Evolutionary conservation across 1,140 invertebrate genomes (phyloP), one percentile per base, ranked within the genome.

Genomic region (Euborellia annulipes): DNA sequence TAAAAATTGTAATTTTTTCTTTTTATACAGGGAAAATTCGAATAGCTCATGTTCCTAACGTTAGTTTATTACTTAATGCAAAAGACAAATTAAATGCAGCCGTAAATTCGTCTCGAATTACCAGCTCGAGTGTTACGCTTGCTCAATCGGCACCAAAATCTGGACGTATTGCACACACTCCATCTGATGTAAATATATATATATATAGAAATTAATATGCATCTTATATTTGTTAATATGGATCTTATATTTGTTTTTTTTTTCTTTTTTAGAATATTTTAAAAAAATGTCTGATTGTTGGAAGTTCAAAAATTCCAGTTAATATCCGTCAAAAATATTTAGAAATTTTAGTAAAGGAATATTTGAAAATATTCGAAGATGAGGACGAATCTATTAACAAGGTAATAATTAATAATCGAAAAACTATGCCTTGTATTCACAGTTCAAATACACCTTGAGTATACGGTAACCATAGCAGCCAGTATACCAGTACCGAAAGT

Each of bases 271-370:
- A 71, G 68, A 52, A 52, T 23, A 45, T 47, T 3, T 45, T 70
- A 41, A 60, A 62, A 36, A 62, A 73, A 51, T 64, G 68, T 20
- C 69, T 90, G 34, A 76, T 84, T 61, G 66, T 76, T 42, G 67
- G 82, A 13, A 76, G 75, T 39, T 80, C 81, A 13, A 91, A 90
- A 63, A 83, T 93, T 43, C 76, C 85, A 3, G 72, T 77, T 27
- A 88, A 83, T 53, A 74, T 90, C 41, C 71, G 88, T 45, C 85
- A 87, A 53, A 73, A 79, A 55, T 90, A 86, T 63, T 73, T 92
- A 38, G 84, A 89, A 57, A 65, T 81, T 57, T 81, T 93, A 69
- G 84, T 88, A 39, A 84, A 89, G 59, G 79, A 92, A 58, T 88
- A 81, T 61, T 63, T 82, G 7, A 81, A 87, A 61, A 76, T 90